Evolutionary conservation across 2,797 vertebrate genomes (phyloP).

Genomic region (Galaxias olidus): DNA sequence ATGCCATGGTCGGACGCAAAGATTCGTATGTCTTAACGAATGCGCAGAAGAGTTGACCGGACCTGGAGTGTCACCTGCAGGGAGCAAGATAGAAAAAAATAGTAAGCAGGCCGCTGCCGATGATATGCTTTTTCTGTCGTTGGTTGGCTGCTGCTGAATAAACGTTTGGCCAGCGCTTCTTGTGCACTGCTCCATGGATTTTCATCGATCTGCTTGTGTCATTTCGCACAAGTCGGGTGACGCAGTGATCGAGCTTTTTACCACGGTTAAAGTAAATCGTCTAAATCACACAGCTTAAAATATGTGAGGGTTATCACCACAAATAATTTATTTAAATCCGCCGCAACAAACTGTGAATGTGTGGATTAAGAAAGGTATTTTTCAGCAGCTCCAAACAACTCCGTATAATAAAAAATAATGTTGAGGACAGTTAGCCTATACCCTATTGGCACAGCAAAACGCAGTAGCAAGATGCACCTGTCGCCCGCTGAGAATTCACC

Average conservation of each 20-base stretch:
- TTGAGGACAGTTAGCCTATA: conserved; percentile 13
- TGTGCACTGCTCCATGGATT: conserved; percentile 58
- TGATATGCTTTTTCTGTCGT: conserved; percentile 54
- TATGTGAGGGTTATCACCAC: too few relatives aligned
- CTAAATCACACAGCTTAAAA: conserved; percentile 11
- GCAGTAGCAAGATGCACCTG: conserved; percentile 56
- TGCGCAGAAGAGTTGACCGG: conserved; percentile 62
- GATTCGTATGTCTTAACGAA: conserved; percentile 63
- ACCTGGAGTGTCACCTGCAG: conserved; percentile 66
- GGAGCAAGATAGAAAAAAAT: conserved; percentile 33
- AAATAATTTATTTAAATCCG: conserved; percentile 36
- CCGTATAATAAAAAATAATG: conserved; percentile 46
- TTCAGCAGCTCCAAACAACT: conserved; percentile 34
- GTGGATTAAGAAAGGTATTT: conserved; percentile 27
- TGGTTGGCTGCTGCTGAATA: conserved; percentile 44
- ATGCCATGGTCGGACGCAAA: conserved; percentile 65
- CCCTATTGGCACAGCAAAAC: conserved; percentile 15
- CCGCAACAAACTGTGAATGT: conserved; percentile 52
- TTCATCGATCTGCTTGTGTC: conserved; percentile 69
- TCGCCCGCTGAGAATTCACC: conserved; percentile 60
- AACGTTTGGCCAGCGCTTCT: conserved; percentile 49
- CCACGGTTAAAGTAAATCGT: background rate
- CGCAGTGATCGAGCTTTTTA: conserved; percentile 27
- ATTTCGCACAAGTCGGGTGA: conserved; percentile 31
- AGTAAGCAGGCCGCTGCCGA: conserved; percentile 20